phyloP scores from a whole-genome alignment of 2,113 vertebrate species.

The Bungarus multicinctus region DNA sequence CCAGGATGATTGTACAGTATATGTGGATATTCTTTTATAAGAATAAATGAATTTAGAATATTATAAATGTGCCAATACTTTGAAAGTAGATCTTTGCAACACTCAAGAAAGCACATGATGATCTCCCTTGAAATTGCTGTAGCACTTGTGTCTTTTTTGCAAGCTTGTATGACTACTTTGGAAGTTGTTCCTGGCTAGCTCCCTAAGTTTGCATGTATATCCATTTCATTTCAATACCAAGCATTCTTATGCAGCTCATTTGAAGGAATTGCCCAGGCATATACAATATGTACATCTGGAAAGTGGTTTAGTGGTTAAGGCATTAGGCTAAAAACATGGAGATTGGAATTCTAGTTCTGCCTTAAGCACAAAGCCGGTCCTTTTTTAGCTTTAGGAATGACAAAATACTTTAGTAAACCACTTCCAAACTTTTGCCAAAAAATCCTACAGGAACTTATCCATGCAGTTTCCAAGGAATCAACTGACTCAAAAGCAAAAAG shows the following conservation, averaged over 20 bases:
- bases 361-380: background rate
- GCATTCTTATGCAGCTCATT: background rate
- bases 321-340: background rate
- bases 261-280: background rate
- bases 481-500: background rate
- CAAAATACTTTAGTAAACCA: background rate
- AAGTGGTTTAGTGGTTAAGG: background rate
- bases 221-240: background rate
- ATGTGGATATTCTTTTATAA: background rate
- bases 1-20: slow-evolving; percentile 21
- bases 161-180: background rate
- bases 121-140: background rate
- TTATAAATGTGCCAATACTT: background rate
- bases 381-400: background rate
- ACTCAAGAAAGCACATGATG: background rate
- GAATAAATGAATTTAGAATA: background rate
- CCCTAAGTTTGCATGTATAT: background rate
- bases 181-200: background rate
- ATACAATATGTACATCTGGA: background rate
- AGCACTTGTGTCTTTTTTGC: background rate
- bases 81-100: background rate
- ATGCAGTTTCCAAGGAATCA: background rate
- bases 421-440: background rate
- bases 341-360: background rate
- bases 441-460: background rate